Evolutionary conservation across 2,113 vertebrate genomes (phyloP), one percentile per base, ranked within the genome.

Genomic region (Acanthochromis polyacanthus): DNA sequence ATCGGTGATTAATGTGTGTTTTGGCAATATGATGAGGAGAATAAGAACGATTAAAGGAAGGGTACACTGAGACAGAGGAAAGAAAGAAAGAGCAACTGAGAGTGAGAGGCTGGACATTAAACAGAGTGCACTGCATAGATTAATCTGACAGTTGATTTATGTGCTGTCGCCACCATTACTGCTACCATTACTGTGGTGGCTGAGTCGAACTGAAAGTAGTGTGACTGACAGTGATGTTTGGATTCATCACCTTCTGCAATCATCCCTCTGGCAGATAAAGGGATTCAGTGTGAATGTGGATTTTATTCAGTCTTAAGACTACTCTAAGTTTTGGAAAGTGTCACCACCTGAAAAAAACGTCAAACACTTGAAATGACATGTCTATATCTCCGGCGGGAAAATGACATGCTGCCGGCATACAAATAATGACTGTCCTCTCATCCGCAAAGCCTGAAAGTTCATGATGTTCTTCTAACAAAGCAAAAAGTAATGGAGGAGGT

Each of bases 1-100:
- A 90, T 91, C 75, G 76, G 59, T 87, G 87, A 89, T 89, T 81
- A 83, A 88, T 91, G 76, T 69, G 46, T 76, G 77, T 77, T 80
- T 71, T 70, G 81, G 46, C 32, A 57, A 38, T 48, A 61, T 63
- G 59, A 28, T 25, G 36, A 30, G 52, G 66, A 60, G 56, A 57
- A 45, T 2, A 11, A 62, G 74, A 67, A 30, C 30, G 52, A 58
- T 48, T 46, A 59, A 45, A 10, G 40, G 40, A 16, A 28, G 43
- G 50, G 30, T 38, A 2, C 22, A 10, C 23, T 5, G 55, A 65
- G 60, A 15, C 3, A 51, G 61, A 53, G 48, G 51, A 20, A 45
- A 74, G n/a, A 66, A 20, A 43, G 10, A 40, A 36, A 28, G 12
- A 67, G 15, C 17, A 46, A 19, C 6, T 1, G 23, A 50, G 6